Evolutionary conservation across 2,888 invertebrate genomes (phyloP), one percentile per base, ranked within the genome.

Genomic region (Mystacides longicornis): DNA sequence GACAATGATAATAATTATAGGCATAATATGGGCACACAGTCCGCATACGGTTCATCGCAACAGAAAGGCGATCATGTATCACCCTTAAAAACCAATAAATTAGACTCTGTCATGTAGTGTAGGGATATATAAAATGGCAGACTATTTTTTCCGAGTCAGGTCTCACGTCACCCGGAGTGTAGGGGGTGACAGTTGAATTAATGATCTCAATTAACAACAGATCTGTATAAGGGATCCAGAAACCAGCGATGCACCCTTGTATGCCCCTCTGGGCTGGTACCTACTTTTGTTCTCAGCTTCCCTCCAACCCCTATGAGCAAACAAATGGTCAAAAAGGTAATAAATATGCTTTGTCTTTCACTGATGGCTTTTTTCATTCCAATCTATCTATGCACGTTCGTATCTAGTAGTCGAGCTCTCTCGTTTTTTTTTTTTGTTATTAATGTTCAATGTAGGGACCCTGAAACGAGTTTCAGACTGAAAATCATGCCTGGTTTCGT

Each of bases 201-300:
- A 60, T 58, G 58, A 52, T 53, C 57, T 49, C 60, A 60, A 58
- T 58, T 56, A 47, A 53, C 56, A 53, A 47, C 49, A 55, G 52
- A 57, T 60, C 57, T 57, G 47, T 45, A 37, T 37, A 20, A 48
- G 50, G 52, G 57, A 18, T 52, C 19, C 46, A 46, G 4, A 11
- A 21, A 46, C 4, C 46, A 20, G 11, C 46, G 46, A 37, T 37
- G 37, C 37, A 37, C 20, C 11, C 46, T 20, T 20, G 18, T 43
- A 5, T 16, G n/a, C n/a, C n/a, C n/a, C n/a, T n/a, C n/a, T n/a
- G n/a, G n/a, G n/a, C n/a, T n/a, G n/a, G n/a, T n/a, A n/a, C n/a
- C n/a, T n/a, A n/a, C n/a, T n/a, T n/a, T n/a, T n/a, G n/a, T n/a
- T n/a, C n/a, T n/a, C n/a, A n/a, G n/a, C n/a, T n/a, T 14, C 16